These are phyloP conservation scores for Leucopsar rothschildi DNA, from an alignment of 2,113 vertebrate genomes.

Conservation along the genomic window DNA sequence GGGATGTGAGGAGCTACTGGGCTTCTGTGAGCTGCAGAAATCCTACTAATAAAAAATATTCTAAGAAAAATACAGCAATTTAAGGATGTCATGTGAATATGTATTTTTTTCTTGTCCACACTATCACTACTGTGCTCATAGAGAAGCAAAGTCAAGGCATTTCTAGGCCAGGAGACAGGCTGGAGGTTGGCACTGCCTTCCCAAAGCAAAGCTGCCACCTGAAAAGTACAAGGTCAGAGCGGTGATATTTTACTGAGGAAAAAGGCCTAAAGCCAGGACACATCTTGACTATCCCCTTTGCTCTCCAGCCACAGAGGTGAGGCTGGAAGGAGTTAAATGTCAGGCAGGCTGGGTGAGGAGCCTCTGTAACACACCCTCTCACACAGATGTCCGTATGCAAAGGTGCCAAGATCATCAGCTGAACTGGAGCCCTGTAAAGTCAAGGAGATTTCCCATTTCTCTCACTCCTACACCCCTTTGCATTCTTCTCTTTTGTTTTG, in stretches of 20 bases:
- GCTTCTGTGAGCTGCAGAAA: not conserved
- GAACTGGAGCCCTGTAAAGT: not conserved
- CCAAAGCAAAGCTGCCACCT: not conserved
- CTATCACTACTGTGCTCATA: not conserved
- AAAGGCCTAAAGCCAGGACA: not conserved
- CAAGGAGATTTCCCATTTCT: not conserved
- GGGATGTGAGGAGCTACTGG: not conserved
- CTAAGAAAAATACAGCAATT: not conserved
- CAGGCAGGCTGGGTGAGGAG: not conserved
- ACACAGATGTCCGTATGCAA: not conserved
- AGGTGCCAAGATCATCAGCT: not conserved
- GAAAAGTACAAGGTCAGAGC: not conserved
- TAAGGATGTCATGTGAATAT: not conserved
- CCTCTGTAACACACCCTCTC: not conserved
- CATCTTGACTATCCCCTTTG: not conserved
- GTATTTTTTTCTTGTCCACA: not conserved
- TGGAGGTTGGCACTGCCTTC: not conserved
- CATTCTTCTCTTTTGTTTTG: not conserved
- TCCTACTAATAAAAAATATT: not conserved
- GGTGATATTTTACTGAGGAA: not conserved
- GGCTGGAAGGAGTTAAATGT: not conserved
- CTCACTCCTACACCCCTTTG: not conserved
- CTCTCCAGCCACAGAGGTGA: not conserved
- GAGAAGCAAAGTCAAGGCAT: not conserved
- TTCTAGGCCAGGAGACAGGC: not conserved